Evolutionary conservation across 92 coral and sea anemone species (phyloP), one percentile per base, ranked within the genome.

Genomic region (Palythoa grandiflora): DNA sequence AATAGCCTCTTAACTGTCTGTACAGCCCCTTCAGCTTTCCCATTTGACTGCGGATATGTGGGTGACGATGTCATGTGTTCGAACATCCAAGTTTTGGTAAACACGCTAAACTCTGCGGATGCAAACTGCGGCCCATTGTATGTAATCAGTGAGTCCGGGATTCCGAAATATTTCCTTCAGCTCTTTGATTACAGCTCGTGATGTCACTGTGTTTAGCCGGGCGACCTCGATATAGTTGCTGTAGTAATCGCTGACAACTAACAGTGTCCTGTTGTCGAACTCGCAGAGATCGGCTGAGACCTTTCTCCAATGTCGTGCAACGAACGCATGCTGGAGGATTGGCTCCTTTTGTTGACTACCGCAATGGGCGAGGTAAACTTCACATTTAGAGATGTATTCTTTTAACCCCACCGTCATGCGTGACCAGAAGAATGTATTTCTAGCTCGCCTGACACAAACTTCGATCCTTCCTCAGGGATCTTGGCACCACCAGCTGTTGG

Each of bases 171-270:
- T 59, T 59, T 59, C 66, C 16, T 59, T 59, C 66, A 59, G 66
- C 66, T 15, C 66, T 59, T 59, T 59, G 66, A 59, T 59, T 59
- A 12, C 0, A 6, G 20, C 66, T 59, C 66, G 16, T 59, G 66
- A 59, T 59, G 66, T 59, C 6, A 59, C 66, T 59, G 66, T 59
- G 66, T 59, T 59, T 59, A 59, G 66, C 66, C 66, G 20, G 66
- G 66, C n/a, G 28, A 59, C 66, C 6, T 15, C 19, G 66, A 59
- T 59, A 59, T 59, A 59, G 66, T 59, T 59, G 66, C 21, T 59
- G 66, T 59, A 59, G 66, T 59, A 59, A 14, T 59, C 66, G 16
- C 66, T 59, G 66, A 59, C 66, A 59, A 59, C 66, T 59, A 59
- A 59, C n/a, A 59, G 66, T 59, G 19, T 59, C 66, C 66, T 59